Evolutionary conservation across 2,113 vertebrate genomes (phyloP), one percentile per base, ranked within the genome.

Genomic region (Heliornis fulica): DNA sequence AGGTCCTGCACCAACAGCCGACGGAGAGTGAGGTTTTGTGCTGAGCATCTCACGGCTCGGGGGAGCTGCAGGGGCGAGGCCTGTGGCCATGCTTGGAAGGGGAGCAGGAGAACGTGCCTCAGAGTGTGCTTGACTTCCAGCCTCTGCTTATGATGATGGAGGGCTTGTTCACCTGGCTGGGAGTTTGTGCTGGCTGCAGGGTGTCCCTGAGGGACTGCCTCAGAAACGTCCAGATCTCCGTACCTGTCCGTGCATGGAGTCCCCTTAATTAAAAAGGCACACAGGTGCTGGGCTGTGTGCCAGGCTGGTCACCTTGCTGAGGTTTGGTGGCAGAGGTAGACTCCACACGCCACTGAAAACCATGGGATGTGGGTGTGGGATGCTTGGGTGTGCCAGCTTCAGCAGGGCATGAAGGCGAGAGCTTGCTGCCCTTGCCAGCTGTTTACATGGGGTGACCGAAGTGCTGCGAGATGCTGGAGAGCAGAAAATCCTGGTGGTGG

Each of bases 371-470:
- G 41, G 36, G 12, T 57, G 54, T 8, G 3, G 46, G 63, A 13
- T 78, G 72, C 46, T 75, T 5, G 3, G 61, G 56, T 66, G 41
- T 7, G 28, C 17, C 3, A 13, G 32, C 43, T 68, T 13, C 3
- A 1, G 50, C 20, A 5, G 54, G 50, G 20, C 2, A 0, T 0
- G 25, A n/a, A 22, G 51, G 25, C 48, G 31, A 5, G 29, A n/a
- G 10, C 16, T 13, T 57, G 41, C 46, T 19, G 13, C 38, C 40
- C 2, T 5, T 20, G 51, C 31, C 13, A 5, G 28, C 45, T 7
- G 36, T 9, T 70, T 32, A 1, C 7, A 5, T 8, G 8, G 48
- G 4, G 43, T 0, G 1, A 36, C 18, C 0, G 0, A 11, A 2
- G 8, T 23, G 16, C 68, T 76, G 38, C 6, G 59, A 28, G 63